Evolutionary conservation across 1,140 invertebrate species (phyloP).

Genomic region (Metaphire vulgaris): DNA sequence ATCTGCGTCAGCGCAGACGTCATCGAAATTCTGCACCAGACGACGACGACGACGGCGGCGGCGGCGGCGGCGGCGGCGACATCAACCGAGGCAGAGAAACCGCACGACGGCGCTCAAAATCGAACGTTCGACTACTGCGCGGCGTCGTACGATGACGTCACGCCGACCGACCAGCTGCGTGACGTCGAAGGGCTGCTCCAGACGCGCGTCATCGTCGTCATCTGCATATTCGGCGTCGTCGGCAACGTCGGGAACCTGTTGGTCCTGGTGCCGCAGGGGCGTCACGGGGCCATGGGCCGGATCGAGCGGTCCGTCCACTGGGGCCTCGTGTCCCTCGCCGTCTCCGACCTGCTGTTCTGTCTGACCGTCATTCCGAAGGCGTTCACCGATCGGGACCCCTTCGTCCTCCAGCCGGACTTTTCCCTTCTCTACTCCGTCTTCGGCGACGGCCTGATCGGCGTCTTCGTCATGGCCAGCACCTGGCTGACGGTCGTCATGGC

Average conservation of each 20-base stretch:
- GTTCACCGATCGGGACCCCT: neutral
- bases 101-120: too few species aligned
- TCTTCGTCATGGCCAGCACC: constrained; percentile 46
- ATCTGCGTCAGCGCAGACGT: too few species aligned
- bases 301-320: constrained; percentile 20
- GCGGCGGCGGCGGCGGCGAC: too few species aligned
- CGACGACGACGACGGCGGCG: too few species aligned
- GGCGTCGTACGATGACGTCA: too few species aligned
- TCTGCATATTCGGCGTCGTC: constrained; percentile 15
- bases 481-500: constrained; percentile 49
- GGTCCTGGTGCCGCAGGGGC: constrained; percentile 15
- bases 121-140: too few species aligned
- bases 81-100: too few species aligned
- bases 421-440: constrained; percentile 11
- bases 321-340: constrained; percentile 8
- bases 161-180: neutral
- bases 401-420: constrained; percentile 1
- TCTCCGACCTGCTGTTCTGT: constrained; percentile 15
- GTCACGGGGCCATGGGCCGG: constrained; percentile 9
- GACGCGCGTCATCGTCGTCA: constrained; percentile 8
- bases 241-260: constrained; percentile 18
- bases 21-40: too few species aligned
- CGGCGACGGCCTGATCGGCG: constrained; percentile 38
- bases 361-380: constrained; percentile 13
- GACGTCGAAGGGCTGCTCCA: neutral